Base-by-base conservation (phyloP, 2,888 invertebrate genomes). In the Vanessa cardui region DNA sequence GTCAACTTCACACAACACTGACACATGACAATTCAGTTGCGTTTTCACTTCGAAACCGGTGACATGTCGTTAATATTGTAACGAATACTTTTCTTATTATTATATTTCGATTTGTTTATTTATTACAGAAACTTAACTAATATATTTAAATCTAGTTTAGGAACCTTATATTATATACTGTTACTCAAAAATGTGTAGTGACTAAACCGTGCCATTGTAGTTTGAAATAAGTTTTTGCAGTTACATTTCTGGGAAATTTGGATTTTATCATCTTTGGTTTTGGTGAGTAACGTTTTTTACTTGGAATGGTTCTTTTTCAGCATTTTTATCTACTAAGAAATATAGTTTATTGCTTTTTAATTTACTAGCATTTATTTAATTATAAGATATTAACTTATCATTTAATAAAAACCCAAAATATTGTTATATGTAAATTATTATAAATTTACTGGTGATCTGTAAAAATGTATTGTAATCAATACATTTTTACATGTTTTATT, bases 191-290 rank as follows among this genome's bases (percentile, higher is more conserved):
- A 68, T 80, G 86, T 88, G 86, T 67, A 73, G 85, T 89, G 75
- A 77, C 77, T 68, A 80, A 83, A 83, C 83, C 83, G 85, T 87
- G 84, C 70, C 73, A 69, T 70, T 74, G 74, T 74, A 73, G 74
- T 75, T 71, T 76, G 71, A 75, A 69, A 73, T 73, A 79, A 77
- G 79, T 82, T 79, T 81, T 82, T 80, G 78, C 81, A 81, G 80
- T 83, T 80, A 77, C 78, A 85, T 83, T 88, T 88, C 88, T 86
- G 80, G 84, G 89, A 89, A 90, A 86, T 84, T 88, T 85, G 89
- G 89, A 87, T 88, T 84, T 86, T 84, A 84, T 84, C 84, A 79
- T 84, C 77, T 81, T 78, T 78, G 79, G 79, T 82, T 84, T 85
- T 80, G 88, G 90, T 90, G 87, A 90, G 90, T 89, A 89, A 88